Percentiles rank a stretch among this genome's conserved stretches.
These are phyloP conservation scores for Hipparchia semele DNA, from an alignment of 2,888 invertebrate species.

Conservation along the genomic window DNA sequence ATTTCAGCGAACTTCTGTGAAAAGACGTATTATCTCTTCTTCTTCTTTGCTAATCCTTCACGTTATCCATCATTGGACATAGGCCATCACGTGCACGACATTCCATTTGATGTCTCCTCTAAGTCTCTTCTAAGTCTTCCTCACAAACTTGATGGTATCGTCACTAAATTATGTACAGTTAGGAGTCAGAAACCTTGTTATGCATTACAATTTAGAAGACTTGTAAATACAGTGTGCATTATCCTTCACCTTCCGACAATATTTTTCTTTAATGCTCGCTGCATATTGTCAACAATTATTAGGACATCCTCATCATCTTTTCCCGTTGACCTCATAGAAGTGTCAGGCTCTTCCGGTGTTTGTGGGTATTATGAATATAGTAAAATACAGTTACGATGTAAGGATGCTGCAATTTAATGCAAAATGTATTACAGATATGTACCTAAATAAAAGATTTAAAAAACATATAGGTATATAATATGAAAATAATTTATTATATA, in stretches of 20 bases:
- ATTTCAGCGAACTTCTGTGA: too few relatives aligned
- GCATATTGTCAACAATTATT: slow-evolving; percentile 29
- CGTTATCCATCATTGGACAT: too few relatives aligned
- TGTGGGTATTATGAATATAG: slow-evolving; percentile 30
- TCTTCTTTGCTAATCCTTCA: too few relatives aligned
- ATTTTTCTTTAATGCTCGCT: slow-evolving; percentile 27
- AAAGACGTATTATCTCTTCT: too few relatives aligned
- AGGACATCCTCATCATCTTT: slow-evolving; percentile 37
- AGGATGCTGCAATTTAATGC: slow-evolving; percentile 2
- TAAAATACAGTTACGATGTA: slow-evolving; percentile 7
- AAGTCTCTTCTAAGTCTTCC: too few relatives aligned
- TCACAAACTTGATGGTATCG: too few relatives aligned
- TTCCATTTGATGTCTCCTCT: too few relatives aligned
- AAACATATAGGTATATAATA: too few relatives aligned
- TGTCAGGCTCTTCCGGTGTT: slow-evolving; percentile 32
- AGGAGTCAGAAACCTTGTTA: background rate
- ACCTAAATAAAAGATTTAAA: too few relatives aligned
- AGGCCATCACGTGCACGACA: too few relatives aligned
- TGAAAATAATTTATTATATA: too few relatives aligned
- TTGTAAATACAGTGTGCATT: slow-evolving; percentile 1
- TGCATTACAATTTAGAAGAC: background rate
- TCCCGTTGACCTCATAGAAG: slow-evolving; percentile 37
- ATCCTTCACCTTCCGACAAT: slow-evolving; percentile 28
- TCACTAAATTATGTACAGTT: background rate
- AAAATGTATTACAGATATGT: too few relatives aligned